A percentile compares a stretch with the other conserved stretches of the same genome.
Evolutionary conservation across 2,888 invertebrate genomes (phyloP).

Genomic region (Drosophila yooni): DNA sequence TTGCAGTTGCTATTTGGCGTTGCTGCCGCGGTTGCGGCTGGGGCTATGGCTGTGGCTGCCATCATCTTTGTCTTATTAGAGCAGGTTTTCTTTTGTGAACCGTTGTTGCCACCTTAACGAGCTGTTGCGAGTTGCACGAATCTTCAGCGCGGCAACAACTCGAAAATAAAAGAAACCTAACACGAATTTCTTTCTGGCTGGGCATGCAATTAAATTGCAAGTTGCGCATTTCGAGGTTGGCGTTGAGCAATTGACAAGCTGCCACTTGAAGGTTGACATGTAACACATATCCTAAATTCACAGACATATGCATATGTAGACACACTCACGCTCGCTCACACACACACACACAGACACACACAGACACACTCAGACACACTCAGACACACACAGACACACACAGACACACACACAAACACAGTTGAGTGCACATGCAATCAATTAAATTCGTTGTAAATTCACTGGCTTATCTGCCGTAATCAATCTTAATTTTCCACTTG

Average conservation of each 20-base stretch:
- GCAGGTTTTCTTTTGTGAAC: conserved; percentile 58
- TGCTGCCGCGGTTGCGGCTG: conserved; percentile 6
- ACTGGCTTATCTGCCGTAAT: conserved; percentile 80
- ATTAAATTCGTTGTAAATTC: conserved; percentile 82
- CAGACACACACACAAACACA: conserved; percentile 28
- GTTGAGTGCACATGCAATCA: conserved; percentile 76
- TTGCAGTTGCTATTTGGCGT: conserved; percentile 17
- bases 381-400: conserved; percentile 18
- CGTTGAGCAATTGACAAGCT: conserved; percentile 72
- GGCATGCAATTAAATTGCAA: conserved; percentile 72
- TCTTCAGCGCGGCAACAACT: not conserved
- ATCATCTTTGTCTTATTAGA: conserved; percentile 74
- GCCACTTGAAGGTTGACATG: conserved; percentile 70
- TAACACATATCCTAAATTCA: conserved; percentile 34
- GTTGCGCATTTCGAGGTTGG: conserved; percentile 57
- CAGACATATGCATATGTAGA: conserved; percentile 17
- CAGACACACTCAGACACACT: conserved; percentile 29
- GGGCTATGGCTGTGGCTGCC: conserved; percentile 34
- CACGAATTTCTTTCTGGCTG: conserved; percentile 38
- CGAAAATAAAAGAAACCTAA: conserved; percentile 4
- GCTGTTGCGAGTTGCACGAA: conserved; percentile 50
- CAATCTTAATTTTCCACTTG: conserved; percentile 82
- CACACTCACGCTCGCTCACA: not conserved
- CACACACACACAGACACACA: not conserved
- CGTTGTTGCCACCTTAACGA: conserved; percentile 60